Base-by-base conservation (phyloP, 2,888 invertebrate species). In the Aleiodes testaceus region DNA sequence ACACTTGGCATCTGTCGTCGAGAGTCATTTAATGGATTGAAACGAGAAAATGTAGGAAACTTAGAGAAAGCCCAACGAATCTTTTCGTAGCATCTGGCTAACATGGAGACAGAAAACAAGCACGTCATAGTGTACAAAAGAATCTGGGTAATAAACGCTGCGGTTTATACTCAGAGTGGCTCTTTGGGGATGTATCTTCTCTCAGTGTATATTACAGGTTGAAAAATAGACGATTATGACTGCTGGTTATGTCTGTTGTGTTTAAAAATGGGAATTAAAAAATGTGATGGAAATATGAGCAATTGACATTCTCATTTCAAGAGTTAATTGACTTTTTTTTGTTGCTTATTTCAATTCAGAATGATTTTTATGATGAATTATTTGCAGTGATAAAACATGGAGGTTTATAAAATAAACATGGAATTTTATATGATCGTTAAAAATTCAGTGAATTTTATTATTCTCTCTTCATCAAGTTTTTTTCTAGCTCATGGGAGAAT, bases 101-200 rank as follows among this genome's bases (percentile, higher is more conserved):
- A 6, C 36, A 59, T 11, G 42, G 14, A 30, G 26, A 36, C n/a
- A 55, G 6, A 22, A 63, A 45, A 45, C 22, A 63, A 45, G 63
- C 63, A 11, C 45, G 44, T 63, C 63, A 63, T 63, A 20, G 7
- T 63, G 45, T 22, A 45, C 44, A 63, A 63, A n/a, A 63, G 63
- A 63, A 63, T 63, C 44, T 63, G 5, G n/a, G 45, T 63, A 63
- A 63, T 63, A 63, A 63, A 63, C 20, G n/a, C 12, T 63, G 63
- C 45, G 63, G 47, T 63, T 45, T 22, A 45, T 45, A 22, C 22
- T 45, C 22, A n/a, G 42, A 59, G 59, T 59, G 59, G 59, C 42
- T 59, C 36, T 59, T 42, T 59, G 59, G 26, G 42, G 59, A 49
- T 49, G 49, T 5, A 16, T 49, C 49, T 14, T 49, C 49, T 49